Percentiles rank a stretch among this genome's conserved stretches.
These are phyloP conservation scores for Scolopax bukidnonensis DNA, from an alignment of 2,797 vertebrate genomes.

Conservation along the genomic window DNA sequence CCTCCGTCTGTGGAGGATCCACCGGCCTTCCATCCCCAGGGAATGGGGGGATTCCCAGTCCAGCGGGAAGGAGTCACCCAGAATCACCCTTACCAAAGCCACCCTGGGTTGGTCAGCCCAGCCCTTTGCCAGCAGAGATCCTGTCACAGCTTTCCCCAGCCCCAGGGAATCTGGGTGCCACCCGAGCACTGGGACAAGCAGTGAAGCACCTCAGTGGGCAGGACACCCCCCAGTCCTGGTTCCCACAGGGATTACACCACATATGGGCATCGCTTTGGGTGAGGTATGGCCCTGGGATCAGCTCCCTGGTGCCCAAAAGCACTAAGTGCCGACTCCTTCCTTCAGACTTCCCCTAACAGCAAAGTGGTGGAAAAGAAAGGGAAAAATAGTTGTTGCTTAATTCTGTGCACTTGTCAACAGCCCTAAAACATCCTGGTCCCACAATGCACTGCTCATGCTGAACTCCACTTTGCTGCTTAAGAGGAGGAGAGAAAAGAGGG, in stretches of 20 bases:
- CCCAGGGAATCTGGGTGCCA: rapidly evolving
- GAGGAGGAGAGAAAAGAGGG: background rate
- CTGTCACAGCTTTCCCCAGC: background rate
- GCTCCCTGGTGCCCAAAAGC: rapidly evolving
- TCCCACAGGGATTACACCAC: background rate
- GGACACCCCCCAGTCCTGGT: rapidly evolving
- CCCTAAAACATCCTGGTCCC: background rate
- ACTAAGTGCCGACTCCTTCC: background rate
- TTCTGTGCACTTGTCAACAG: background rate
- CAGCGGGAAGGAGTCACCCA: too few species aligned
- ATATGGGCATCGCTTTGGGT: rapidly evolving
- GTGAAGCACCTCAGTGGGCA: rapidly evolving
- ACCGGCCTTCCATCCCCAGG: too few species aligned
- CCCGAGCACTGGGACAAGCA: background rate
- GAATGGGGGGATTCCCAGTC: too few species aligned
- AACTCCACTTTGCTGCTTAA: background rate
- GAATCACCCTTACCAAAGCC: background rate
- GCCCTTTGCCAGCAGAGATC: background rate
- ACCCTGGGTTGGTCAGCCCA: rapidly evolving
- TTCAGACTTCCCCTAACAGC: background rate
- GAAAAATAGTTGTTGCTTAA: background rate
- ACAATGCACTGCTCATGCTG: background rate
- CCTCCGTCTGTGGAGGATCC: too few species aligned
- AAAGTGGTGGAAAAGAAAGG: background rate
- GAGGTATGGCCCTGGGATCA: background rate